Evolutionary conservation across 2,113 vertebrate genomes (phyloP), one percentile per base, ranked within the genome.

Genomic region (Tragulus kanchil): DNA sequence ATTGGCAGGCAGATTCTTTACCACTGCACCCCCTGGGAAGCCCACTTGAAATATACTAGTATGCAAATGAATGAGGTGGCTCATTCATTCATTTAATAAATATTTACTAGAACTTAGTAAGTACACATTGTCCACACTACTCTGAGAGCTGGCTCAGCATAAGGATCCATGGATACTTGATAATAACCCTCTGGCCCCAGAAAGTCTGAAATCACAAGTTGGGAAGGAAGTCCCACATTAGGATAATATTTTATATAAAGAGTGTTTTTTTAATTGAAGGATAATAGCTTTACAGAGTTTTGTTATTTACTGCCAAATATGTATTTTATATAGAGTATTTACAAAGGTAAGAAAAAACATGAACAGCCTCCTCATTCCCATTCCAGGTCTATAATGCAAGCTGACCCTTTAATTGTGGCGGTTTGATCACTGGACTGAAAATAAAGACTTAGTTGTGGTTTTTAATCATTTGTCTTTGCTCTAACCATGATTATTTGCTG

Each of bases 351-450:
- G 31, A 45, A 42, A 67, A 82, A 83, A 12, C 28, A 67, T 79
- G 25, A 89, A 26, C 3, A 4, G 0, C 56, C 9, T 83, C 67
- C 42, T 28, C 3, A 26, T 0, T 16, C 42, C 3, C 1, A 1
- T 17, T 2, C 11, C 28, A 67, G 83, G 16, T 86, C 58, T 90
- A 0, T 36, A 92, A 73, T 52, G 21, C 6, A 93, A 79, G 13
- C 7, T 2, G 14, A 86, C 11, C 8, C 31, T 42, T 85, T 28
- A 23, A 65, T 50, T 62, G 52, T n/a, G 67, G 23, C 50, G 2
- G 15, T 85, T 82, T 71, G 64, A 96, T 50, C 61, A 8, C 16
- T 88, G 59, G 31, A 42, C 69, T 82, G 85, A 82, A 90, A 85
- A 67, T 83, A 52, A 77, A 85, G 64, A 71, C 31, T 59, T 54